Conservation (phyloP, 2,113 vertebrate species). For the Gnathonemus longibarbis region DNA sequence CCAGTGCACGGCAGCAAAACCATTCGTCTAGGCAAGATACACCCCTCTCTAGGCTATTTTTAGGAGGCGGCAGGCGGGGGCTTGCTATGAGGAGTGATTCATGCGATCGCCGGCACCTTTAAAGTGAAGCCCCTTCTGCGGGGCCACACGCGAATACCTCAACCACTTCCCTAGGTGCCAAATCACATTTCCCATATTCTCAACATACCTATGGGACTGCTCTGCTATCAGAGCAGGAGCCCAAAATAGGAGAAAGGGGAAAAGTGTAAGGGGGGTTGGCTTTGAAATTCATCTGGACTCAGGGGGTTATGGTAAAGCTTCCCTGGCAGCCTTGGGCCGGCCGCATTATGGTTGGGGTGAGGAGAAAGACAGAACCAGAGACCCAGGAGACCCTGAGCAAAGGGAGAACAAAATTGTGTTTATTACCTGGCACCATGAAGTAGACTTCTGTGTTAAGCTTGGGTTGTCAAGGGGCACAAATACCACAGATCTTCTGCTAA, state of each 20-base stretch:
- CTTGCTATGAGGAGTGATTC: background rate
- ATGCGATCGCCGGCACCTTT: background rate
- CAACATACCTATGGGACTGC: background rate
- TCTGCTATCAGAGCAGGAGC: background rate
- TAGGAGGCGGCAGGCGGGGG: background rate
- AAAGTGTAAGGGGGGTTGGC: background rate
- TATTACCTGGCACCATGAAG: background rate
- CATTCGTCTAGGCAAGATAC: background rate
- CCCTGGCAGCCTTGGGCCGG: background rate
- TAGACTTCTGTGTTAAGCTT: background rate
- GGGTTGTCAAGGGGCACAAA: background rate
- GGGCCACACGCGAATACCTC: background rate
- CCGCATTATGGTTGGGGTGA: background rate
- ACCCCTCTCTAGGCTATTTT: background rate
- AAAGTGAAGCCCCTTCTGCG: background rate
- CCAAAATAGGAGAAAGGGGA: background rate
- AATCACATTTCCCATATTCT: background rate
- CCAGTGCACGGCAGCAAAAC: background rate
- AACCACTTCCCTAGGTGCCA: background rate
- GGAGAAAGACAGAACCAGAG: background rate
- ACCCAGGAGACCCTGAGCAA: background rate
- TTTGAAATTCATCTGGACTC: background rate
- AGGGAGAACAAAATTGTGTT: background rate
- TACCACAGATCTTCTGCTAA: background rate
- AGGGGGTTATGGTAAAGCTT: background rate